Conservation (phyloP, 2,888 invertebrate species). For the Crocallis elinguaria region DNA sequence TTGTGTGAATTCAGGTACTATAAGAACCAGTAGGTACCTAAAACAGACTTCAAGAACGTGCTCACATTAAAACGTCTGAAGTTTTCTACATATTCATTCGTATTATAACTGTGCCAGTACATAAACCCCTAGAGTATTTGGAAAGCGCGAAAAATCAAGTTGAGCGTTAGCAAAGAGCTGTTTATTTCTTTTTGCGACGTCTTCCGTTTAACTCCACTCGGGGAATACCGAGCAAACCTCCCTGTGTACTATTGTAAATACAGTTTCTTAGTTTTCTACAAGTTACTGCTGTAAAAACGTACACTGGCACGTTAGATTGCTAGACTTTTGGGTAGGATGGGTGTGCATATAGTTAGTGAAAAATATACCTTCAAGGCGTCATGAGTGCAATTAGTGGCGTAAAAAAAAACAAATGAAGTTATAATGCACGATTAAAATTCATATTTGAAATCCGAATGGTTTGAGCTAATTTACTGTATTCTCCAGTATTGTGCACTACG, state of each 20-base stretch:
- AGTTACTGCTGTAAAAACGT: background rate
- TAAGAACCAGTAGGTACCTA: background rate
- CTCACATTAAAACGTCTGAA: slow-evolving; percentile 43
- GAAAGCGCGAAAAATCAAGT: slow-evolving; percentile 49
- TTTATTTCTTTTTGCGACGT: slow-evolving; percentile 52
- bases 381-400: background rate
- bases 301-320: background rate
- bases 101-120: slow-evolving; percentile 29
- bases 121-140: slow-evolving; percentile 42
- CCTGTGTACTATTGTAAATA: slow-evolving; percentile 23
- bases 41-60: background rate
- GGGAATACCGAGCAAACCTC: slow-evolving; percentile 38
- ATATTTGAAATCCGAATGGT: no score
- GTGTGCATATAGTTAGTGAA: background rate
- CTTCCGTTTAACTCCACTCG: slow-evolving; percentile 41
- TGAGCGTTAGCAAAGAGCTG: slow-evolving; percentile 48
- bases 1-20: background rate
- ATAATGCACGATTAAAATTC: no score
- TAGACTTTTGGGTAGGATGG: background rate
- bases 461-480: background rate
- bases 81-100: slow-evolving; percentile 44
- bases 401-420: no score
- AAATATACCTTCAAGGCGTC: background rate
- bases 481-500: slow-evolving; percentile 9
- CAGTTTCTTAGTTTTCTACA: slow-evolving; percentile 13